Conservation (phyloP, 2,888 invertebrate species). For the Alloplasta piceator region DNA sequence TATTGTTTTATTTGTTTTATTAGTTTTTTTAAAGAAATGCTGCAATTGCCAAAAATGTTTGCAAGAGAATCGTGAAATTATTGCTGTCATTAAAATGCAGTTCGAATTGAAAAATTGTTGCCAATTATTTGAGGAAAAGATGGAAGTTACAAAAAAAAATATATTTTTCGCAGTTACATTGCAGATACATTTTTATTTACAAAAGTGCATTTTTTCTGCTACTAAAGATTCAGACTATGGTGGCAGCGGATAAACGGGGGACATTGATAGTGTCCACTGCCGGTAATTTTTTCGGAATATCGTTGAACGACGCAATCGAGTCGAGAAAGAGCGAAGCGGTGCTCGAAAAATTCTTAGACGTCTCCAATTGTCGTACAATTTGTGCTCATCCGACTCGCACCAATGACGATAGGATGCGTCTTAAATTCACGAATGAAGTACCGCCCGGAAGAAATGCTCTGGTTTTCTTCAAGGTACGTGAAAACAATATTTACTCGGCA, state of each 20-base stretch:
- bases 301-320: constrained; percentile 61
- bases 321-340: constrained; percentile 67
- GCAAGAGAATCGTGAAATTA: no score
- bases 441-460: constrained; percentile 74
- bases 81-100: no score
- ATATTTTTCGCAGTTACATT: no score
- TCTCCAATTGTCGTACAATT: constrained; percentile 75
- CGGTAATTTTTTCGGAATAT: constrained; percentile 76
- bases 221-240: constrained; percentile 67
- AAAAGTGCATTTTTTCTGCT: no score
- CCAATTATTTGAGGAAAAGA: no score
- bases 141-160: no score
- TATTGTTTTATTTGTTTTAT: no score
- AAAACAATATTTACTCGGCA: no score
- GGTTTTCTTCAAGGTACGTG: constrained; percentile 80
- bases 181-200: no score
- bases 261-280: constrained; percentile 78
- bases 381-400: constrained; percentile 72
- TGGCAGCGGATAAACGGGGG: constrained; percentile 74
- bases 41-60: no score
- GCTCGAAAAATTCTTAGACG: constrained; percentile 78
- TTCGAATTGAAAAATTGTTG: no score
- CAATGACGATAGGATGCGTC: constrained; percentile 49
- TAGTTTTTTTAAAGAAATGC: no score
- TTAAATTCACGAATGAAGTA: constrained; percentile 76